These are phyloP conservation scores for Thymelicus acteon DNA, from an alignment of 2,888 invertebrate species.

Conservation along the genomic window DNA sequence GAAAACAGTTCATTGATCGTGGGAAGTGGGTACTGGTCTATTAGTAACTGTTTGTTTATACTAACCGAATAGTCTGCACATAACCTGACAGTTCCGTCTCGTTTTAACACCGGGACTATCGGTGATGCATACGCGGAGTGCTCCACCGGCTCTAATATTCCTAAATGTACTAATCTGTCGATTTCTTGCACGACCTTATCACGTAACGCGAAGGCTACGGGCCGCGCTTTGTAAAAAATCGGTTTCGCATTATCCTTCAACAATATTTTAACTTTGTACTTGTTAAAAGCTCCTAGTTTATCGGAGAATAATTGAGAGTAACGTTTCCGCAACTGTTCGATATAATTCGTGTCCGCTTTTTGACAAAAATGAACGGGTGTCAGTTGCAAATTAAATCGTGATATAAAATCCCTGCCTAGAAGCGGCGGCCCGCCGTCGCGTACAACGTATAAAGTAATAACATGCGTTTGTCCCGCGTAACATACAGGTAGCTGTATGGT, in stretches of 20 bases:
- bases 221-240: slow-evolving; percentile 41
- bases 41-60: slow-evolving; percentile 43
- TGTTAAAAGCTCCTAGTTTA: slow-evolving; percentile 37
- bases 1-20: slow-evolving; percentile 42
- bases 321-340: not conserved
- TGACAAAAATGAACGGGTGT: slow-evolving; percentile 29
- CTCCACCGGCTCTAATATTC: slow-evolving; percentile 39
- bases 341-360: not conserved
- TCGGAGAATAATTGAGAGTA: slow-evolving; percentile 17
- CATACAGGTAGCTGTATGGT: slow-evolving; percentile 23
- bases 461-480: slow-evolving; percentile 36
- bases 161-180: slow-evolving; percentile 37
- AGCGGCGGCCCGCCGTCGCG: slow-evolving; percentile 45
- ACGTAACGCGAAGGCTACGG: slow-evolving; percentile 40
- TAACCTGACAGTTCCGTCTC: slow-evolving; percentile 40
- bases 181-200: slow-evolving; percentile 41
- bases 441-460: slow-evolving; percentile 41
- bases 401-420: slow-evolving; percentile 44
- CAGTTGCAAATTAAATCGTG: slow-evolving; percentile 40
- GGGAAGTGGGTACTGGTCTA: slow-evolving; percentile 46
- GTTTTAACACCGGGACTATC: slow-evolving; percentile 42
- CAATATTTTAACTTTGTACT: slow-evolving; percentile 35
- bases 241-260: slow-evolving; percentile 41
- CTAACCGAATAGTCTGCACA: slow-evolving; percentile 43
- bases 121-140: slow-evolving; percentile 42